Percentiles rank a stretch among this genome's conserved stretches.
These are phyloP conservation scores for Dunckerocampus dactyliophorus DNA, from an alignment of 2,113 vertebrate genomes.

Conservation along the genomic window DNA sequence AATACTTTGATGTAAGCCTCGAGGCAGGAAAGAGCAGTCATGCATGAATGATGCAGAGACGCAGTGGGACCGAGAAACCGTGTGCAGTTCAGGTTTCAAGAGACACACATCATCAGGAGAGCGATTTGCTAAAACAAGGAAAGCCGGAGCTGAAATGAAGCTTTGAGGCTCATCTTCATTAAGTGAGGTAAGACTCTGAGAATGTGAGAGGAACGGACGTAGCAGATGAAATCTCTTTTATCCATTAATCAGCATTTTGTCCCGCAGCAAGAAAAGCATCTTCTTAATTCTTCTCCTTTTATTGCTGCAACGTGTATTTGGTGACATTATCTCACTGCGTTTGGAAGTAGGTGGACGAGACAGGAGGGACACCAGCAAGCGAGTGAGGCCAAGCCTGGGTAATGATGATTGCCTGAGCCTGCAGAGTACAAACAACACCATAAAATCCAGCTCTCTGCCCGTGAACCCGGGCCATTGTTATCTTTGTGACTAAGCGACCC, in stretches of 20 bases:
- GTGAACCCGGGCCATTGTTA: conserved; percentile 30
- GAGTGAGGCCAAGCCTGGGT: conserved; percentile 21
- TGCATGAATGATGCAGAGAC: not conserved
- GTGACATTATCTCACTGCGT: conserved; percentile 49
- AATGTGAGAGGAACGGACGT: conserved; percentile 38
- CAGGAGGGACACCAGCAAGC: conserved; percentile 44
- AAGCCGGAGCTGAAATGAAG: conserved; percentile 27
- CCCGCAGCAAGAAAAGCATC: conserved; percentile 31
- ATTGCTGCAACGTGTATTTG: conserved; percentile 36
- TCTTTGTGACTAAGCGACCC: conserved; percentile 48
- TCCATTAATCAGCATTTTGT: conserved; percentile 45
- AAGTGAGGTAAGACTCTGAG: conserved; percentile 43
- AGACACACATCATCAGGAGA: conserved; percentile 27
- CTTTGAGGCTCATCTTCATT: conserved; percentile 41
- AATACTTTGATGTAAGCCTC: conserved; percentile 15
- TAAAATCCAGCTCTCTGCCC: conserved; percentile 18
- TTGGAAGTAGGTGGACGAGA: conserved; percentile 56
- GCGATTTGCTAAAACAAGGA: conserved; percentile 28
- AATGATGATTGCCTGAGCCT: conserved; percentile 43
- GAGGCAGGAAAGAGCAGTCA: conserved; percentile 2
- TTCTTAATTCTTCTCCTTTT: conserved; percentile 26
- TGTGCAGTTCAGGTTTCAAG: conserved; percentile 23
- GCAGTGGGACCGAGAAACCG: conserved; percentile 20
- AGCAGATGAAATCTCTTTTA: conserved; percentile 44
- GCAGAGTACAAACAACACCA: conserved; percentile 41